Conservation (phyloP, 2,888 invertebrate species). For the Fissipunctia ypsillon region DNA sequence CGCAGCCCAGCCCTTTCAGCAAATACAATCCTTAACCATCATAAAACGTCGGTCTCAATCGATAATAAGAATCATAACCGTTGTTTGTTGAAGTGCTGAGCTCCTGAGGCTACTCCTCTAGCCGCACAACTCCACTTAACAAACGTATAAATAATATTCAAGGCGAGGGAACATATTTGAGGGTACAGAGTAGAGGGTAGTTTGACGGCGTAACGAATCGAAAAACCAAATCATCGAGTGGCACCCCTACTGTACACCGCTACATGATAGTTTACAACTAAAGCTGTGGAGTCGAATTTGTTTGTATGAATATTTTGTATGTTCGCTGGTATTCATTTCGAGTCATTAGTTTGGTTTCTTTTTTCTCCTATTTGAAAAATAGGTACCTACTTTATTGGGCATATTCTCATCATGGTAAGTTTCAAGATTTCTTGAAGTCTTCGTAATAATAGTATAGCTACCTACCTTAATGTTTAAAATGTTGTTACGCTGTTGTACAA, state of each 20-base stretch:
- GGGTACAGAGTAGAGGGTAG: conserved; percentile 89
- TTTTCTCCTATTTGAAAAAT: too few species aligned
- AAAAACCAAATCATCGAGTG: conserved; percentile 91
- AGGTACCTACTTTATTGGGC: too few species aligned
- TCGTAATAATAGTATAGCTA: too few species aligned
- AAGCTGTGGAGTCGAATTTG: conserved; percentile 74
- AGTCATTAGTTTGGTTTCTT: too few species aligned
- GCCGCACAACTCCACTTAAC: conserved; percentile 89
- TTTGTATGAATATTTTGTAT: conserved; percentile 39
- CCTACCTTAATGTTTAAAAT: too few species aligned
- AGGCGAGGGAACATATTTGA: conserved; percentile 90
- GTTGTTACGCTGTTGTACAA: too few species aligned
- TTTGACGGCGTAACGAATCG: conserved; percentile 91
- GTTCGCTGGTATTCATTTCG: conserved; percentile 4
- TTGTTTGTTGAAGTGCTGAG: conserved; percentile 90
- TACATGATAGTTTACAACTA: conserved; percentile 87
- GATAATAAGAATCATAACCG: conserved; percentile 86
- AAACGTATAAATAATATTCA: conserved; percentile 91
- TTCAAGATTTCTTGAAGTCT: too few species aligned
- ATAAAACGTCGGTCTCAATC: conserved; percentile 65
- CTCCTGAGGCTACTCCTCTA: conserved; percentile 87
- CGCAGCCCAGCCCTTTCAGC: background rate
- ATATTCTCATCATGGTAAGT: too few species aligned
- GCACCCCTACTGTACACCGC: conserved; percentile 89
- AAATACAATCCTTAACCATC: background rate